Base-by-base conservation (phyloP, 2,888 invertebrate species). In the Hydropsyche betteni region DNA sequence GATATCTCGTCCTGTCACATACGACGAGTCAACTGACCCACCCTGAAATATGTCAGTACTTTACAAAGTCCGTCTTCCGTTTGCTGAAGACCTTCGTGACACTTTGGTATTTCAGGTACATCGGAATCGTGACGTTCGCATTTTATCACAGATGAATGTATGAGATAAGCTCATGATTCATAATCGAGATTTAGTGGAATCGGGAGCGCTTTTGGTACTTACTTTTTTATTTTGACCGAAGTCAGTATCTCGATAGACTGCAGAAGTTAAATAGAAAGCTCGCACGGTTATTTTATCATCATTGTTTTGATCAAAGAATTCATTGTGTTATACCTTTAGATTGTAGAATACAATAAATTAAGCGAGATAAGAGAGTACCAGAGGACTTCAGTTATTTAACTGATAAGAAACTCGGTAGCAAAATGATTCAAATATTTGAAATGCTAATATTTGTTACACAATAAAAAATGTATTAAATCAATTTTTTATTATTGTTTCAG, bases 401-500 rank as follows among this genome's bases (percentile, higher is more conserved):
- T 64, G 74, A 64, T 64, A 55, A 74, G 68, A 50, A 61, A 64
- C 44, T 74, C 74, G 64, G 44, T 38, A 61, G 52, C 61, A 14
- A 33, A 71, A 53, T 44, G 44, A 2, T 44, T 44, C 44, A 44
- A 8, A 44, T 44, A 44, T 8, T 10, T 44, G 44, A 44, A 44
- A 44, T 8, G 44, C 44, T 24, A 24, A 24, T 24, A 24, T 24
- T 24, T 24, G 24, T 24, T 24, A 51, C 8, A 2, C 2, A 51
- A 2, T 12, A 51, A 51, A 51, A 51, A 51, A 51, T 51, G n/a
- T 12, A 51, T 51, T 12, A 16, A 14, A 55, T 6, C 12, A 55
- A 55, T 55, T 14, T 55, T 55, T 55, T 81, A 64, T 79, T 79
- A 82, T 80, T 81, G 80, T 90, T 90, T 14, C 89, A 95, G 94